Percentiles rank a stretch among this genome's conserved stretches.
These are phyloP conservation scores for Prietella phreatophila DNA, from an alignment of 2,113 vertebrate species.

Conservation along the genomic window DNA sequence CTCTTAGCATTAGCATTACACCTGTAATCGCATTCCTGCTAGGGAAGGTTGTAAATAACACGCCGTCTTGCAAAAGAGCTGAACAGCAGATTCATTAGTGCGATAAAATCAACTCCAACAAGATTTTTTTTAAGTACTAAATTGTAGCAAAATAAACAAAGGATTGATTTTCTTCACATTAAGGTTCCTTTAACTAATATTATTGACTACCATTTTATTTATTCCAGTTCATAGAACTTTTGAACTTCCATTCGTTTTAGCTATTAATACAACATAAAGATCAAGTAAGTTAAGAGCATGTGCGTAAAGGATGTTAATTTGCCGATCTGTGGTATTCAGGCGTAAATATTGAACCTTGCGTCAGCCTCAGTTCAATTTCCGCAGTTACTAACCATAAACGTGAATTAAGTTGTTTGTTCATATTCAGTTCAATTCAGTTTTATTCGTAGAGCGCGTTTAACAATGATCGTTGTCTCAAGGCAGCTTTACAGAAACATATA, in stretches of 20 bases:
- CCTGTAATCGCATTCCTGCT: constrained; percentile 14
- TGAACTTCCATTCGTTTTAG: background rate
- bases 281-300: background rate
- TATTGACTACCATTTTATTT: background rate
- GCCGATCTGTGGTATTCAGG: background rate
- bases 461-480: no score
- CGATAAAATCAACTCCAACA: background rate
- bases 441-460: no score
- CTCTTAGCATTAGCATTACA: constrained; percentile 21
- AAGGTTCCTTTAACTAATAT: background rate
- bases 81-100: background rate
- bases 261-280: background rate
- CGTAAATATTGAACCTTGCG: background rate
- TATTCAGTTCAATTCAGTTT: no score
- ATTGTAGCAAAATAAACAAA: background rate
- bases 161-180: background rate
- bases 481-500: no score
- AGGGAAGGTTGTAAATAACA: constrained; percentile 12
- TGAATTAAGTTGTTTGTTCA: background rate
- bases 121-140: background rate
- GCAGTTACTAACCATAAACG: background rate
- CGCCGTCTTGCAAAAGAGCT: background rate
- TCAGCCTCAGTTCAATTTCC: background rate
- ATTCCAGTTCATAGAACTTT: no score
- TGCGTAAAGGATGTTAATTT: background rate